These are phyloP conservation scores for Tetramorium alpestre DNA, from an alignment of 1,140 invertebrate genomes.

Conservation along the genomic window DNA sequence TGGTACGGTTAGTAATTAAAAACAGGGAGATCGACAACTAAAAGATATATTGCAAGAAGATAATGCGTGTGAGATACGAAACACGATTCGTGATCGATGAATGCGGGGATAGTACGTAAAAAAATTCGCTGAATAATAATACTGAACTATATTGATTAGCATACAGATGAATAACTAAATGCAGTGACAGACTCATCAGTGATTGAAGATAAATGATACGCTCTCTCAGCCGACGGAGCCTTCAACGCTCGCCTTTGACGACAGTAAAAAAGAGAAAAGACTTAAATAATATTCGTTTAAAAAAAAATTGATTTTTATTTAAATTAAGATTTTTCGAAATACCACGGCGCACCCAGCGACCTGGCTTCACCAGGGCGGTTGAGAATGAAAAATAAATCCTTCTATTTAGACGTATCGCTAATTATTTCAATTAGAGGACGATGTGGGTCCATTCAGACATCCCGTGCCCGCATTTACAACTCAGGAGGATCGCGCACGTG, in stretches of 20 bases:
- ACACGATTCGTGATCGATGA: constrained; percentile 42
- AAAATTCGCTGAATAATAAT: constrained; percentile 45
- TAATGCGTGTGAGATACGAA: constrained; percentile 18
- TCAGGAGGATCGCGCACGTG: constrained; percentile 18
- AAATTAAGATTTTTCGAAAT: constrained; percentile 1
- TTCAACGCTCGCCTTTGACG: constrained; percentile 13
- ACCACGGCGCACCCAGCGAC: background rate
- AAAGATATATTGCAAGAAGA: constrained; percentile 24
- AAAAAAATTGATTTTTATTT: constrained; percentile 11
- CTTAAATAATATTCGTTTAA: background rate
- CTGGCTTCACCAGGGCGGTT: background rate
- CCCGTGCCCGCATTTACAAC: constrained; percentile 28
- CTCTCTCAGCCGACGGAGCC: background rate
- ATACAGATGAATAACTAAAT: constrained; percentile 48
- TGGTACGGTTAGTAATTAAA: background rate
- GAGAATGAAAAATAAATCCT: background rate
- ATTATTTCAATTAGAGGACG: constrained; percentile 45
- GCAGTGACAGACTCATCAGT: constrained; percentile 34
- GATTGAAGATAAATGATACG: constrained; percentile 48
- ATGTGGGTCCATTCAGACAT: constrained; percentile 1
- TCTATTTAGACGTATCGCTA: constrained; percentile 1
- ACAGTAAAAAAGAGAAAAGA: background rate
- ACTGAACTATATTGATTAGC: constrained; percentile 50
- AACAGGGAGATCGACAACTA: constrained; percentile 18
- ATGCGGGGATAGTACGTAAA: background rate